phyloP scores from a whole-genome alignment of 2,797 vertebrate species.

The Hypotaenidia okinawae region DNA sequence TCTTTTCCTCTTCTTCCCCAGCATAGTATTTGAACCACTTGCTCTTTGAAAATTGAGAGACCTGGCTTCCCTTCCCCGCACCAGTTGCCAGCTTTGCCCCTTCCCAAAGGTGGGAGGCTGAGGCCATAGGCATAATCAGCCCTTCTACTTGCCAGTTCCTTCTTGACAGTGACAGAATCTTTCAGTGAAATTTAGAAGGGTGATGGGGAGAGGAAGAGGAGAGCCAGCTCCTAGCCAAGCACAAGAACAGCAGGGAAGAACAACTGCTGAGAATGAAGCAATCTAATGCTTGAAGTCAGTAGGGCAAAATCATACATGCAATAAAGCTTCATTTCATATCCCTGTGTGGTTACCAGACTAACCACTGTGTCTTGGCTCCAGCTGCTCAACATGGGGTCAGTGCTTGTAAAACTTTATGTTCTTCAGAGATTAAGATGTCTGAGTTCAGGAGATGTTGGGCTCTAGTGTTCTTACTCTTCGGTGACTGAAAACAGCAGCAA shows the following conservation, averaged over 20 bases:
- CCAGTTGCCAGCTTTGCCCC: not conserved
- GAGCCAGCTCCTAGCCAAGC: not conserved
- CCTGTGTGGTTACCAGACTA: not conserved
- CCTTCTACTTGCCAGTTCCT: not conserved
- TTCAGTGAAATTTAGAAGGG: not conserved
- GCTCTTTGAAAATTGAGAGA: not conserved
- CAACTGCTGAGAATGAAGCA: not conserved
- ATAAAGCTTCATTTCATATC: not conserved
- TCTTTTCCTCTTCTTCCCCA: not conserved
- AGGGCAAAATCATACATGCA: not conserved
- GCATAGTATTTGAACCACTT: not conserved
- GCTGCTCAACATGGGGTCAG: not conserved
- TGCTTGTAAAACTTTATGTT: not conserved
- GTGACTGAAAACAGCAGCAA: not conserved
- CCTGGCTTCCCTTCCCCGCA: not conserved
- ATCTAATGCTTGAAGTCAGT: not conserved
- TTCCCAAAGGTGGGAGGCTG: not conserved
- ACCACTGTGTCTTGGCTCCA: not conserved
- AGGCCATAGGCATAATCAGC: not conserved
- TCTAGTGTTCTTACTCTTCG: not conserved
- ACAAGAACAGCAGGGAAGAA: not conserved
- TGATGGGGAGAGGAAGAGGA: not conserved
- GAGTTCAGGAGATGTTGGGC: not conserved
- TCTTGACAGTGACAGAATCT: not conserved
- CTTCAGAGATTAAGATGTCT: not conserved